A percentile compares a stretch with the other conserved stretches of the same genome.
Conservation (phyloP, 2,888 invertebrate species). For the Cyaniris semiargus region DNA sequence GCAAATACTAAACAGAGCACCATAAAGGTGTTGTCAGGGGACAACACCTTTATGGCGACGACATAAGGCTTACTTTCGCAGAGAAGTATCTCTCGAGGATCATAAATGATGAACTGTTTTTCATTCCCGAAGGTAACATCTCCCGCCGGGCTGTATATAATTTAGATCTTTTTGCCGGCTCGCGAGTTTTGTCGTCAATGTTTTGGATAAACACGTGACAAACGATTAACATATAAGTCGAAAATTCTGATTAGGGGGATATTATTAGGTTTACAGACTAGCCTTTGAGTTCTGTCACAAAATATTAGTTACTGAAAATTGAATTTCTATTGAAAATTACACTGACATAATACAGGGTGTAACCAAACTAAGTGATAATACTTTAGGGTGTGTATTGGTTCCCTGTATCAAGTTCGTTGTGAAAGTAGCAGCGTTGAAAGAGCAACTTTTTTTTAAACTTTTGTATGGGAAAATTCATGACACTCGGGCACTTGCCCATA, state of each 20-base stretch:
- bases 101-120: background rate
- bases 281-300: no score
- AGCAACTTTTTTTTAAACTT: no score
- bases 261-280: background rate
- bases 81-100: background rate
- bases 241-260: background rate
- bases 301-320: no score
- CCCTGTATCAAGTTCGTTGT: no score
- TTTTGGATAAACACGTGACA: background rate
- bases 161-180: background rate
- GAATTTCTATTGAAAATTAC: background rate
- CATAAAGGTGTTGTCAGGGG: no score
- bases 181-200: background rate
- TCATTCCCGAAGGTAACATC: background rate
- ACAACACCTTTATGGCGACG: background rate
- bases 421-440: no score
- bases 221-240: background rate
- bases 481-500: no score
- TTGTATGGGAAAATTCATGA: no score
- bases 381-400: no score
- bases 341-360: background rate
- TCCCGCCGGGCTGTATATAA: conserved; percentile 1
- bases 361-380: no score
- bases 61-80: background rate
- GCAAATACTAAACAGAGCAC: no score